phyloP scores from a whole-genome alignment of 2,113 vertebrate species.

The Raja brachyura region DNA sequence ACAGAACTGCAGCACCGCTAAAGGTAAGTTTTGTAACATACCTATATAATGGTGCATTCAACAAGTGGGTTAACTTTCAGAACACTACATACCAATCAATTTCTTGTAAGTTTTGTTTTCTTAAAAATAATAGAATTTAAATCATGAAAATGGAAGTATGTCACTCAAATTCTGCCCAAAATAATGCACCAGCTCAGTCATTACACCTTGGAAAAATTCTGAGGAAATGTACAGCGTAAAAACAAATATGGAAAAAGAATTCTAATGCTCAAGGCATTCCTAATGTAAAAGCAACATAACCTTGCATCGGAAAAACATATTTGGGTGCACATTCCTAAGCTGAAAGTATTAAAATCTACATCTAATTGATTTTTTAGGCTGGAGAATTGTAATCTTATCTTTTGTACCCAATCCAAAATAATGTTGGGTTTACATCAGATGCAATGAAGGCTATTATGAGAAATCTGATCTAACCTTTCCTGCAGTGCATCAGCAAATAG shows the following conservation, averaged over 20 bases:
- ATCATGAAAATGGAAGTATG: background rate
- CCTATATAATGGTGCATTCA: background rate
- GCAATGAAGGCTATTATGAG: background rate
- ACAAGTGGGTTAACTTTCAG: background rate
- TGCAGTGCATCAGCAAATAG: background rate
- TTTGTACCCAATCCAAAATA: background rate
- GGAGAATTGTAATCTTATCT: slow-evolving; percentile 3
- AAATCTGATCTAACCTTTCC: background rate
- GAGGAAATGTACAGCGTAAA: background rate
- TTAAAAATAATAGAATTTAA: background rate
- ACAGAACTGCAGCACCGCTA: too few relatives aligned
- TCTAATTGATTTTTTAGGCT: background rate
- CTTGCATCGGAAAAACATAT: background rate
- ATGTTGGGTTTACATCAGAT: background rate
- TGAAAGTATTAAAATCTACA: background rate
- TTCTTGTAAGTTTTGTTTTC: background rate
- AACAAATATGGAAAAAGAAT: background rate
- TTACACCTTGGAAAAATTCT: background rate
- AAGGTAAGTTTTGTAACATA: too few relatives aligned
- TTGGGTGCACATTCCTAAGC: background rate
- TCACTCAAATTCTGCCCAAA: background rate
- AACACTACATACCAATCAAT: background rate
- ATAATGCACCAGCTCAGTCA: background rate
- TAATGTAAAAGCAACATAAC: background rate
- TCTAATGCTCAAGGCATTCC: background rate